Conservation (phyloP, 2,888 invertebrate genomes). For the Nomada fabriciana region DNA sequence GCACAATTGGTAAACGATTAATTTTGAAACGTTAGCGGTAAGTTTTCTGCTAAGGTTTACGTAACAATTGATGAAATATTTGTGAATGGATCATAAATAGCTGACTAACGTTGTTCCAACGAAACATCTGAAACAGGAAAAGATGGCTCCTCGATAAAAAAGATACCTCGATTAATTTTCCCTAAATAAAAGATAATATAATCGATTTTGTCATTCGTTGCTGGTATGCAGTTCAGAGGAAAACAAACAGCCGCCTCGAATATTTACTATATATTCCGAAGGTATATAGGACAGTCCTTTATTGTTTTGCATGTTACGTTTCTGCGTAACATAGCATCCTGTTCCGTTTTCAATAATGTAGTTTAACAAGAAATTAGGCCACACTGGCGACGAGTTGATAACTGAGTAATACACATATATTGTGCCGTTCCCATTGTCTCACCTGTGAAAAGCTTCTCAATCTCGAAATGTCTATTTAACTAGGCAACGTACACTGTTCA, state of each 20-base stretch:
- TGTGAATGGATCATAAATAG: conserved; percentile 9
- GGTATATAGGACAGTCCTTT: not conserved
- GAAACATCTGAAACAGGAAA: not conserved
- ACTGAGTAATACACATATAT: too few relatives aligned
- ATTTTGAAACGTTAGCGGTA: not conserved
- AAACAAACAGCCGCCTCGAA: not conserved
- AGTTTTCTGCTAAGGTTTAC: conserved; percentile 15
- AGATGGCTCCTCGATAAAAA: too few relatives aligned
- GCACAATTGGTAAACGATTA: not conserved
- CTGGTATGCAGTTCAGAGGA: not conserved
- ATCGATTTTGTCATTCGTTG: not conserved
- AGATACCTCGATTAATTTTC: not conserved
- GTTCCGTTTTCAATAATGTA: too few relatives aligned
- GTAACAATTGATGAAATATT: conserved; percentile 10
- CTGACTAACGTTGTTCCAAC: conserved; percentile 2
- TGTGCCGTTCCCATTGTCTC: conserved; percentile 5
- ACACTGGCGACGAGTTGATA: too few relatives aligned
- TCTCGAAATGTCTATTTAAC: not conserved
- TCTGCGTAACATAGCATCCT: not conserved
- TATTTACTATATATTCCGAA: not conserved
- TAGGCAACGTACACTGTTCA: not conserved
- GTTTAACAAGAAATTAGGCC: too few relatives aligned
- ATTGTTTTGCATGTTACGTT: not conserved
- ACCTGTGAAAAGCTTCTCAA: not conserved
- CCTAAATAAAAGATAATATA: not conserved